Percentiles rank a stretch among this genome's conserved stretches.
Evolutionary conservation across 2,888 invertebrate species (phyloP).

Genomic region (Catocala fraxini): DNA sequence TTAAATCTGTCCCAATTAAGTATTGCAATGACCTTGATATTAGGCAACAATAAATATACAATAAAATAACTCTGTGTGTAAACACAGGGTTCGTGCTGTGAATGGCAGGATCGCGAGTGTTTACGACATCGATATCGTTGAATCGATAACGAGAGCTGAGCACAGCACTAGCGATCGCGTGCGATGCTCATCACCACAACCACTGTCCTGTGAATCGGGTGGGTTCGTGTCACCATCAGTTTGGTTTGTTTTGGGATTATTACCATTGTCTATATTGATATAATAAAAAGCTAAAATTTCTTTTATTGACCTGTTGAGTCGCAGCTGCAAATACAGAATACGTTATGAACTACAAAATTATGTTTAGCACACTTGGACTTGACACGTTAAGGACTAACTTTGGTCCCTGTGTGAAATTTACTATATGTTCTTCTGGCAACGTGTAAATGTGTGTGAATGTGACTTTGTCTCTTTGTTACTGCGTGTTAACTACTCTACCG

Average conservation of each 20-base stretch:
- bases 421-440: too few relatives aligned
- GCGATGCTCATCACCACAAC: slow-evolving; percentile 67
- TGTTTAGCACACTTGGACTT: too few relatives aligned
- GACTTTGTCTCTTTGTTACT: too few relatives aligned
- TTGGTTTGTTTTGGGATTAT: not conserved
- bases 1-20: slow-evolving; percentile 17
- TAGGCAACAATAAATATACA: slow-evolving; percentile 36
- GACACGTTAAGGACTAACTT: too few relatives aligned
- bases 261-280: too few relatives aligned
- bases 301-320: too few relatives aligned
- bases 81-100: slow-evolving; percentile 46
- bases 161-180: slow-evolving; percentile 84
- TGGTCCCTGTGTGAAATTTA: too few relatives aligned
- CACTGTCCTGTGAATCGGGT: slow-evolving; percentile 72
- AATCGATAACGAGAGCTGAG: slow-evolving; percentile 70
- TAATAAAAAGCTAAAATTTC: too few relatives aligned
- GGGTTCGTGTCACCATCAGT: slow-evolving; percentile 54
- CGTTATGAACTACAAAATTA: too few relatives aligned
- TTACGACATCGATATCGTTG: slow-evolving; percentile 59
- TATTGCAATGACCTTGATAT: slow-evolving; percentile 40
- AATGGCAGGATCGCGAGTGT: slow-evolving; percentile 46
- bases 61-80: slow-evolving; percentile 32
- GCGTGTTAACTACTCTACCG: too few relatives aligned
- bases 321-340: too few relatives aligned
- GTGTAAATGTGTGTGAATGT: too few relatives aligned